These are phyloP conservation scores for Apis florea DNA, from an alignment of 1,140 invertebrate species.

Conservation along the genomic window DNA sequence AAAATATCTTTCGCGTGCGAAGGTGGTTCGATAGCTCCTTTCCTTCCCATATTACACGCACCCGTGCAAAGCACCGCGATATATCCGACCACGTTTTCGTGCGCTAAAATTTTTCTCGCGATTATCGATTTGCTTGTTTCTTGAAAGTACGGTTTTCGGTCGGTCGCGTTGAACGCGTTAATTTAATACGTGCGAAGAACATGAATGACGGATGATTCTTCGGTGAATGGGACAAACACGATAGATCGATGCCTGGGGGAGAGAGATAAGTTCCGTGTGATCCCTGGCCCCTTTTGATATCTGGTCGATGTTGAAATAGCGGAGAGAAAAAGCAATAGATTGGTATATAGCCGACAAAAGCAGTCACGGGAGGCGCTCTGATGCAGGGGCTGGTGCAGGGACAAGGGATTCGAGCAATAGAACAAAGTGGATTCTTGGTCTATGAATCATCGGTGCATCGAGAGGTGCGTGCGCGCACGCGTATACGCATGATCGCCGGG, in stretches of 20 bases:
- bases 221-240: background rate
- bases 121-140: background rate
- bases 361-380: background rate
- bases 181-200: too few species aligned
- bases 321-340: conserved; percentile 29
- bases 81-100: conserved; percentile 10
- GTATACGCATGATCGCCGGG: background rate
- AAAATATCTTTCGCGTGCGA: conserved; percentile 51
- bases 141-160: too few species aligned
- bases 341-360: conserved; percentile 3
- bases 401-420: conserved; percentile 42
- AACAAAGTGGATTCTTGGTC: conserved; percentile 64
- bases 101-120: background rate
- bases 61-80: background rate
- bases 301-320: background rate
- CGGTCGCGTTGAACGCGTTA: too few species aligned
- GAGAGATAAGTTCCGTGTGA: conserved; percentile 24
- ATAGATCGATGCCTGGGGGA: too few species aligned
- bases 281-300: conserved; percentile 20
- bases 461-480: conserved; percentile 11
- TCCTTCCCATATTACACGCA: conserved; percentile 4
- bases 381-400: too few species aligned
- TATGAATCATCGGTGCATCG: conserved; percentile 59
- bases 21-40: conserved; percentile 28
- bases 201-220: background rate